These are phyloP conservation scores for Syngnathus acus DNA, from an alignment of 2,797 vertebrate genomes.

Conservation along the genomic window DNA sequence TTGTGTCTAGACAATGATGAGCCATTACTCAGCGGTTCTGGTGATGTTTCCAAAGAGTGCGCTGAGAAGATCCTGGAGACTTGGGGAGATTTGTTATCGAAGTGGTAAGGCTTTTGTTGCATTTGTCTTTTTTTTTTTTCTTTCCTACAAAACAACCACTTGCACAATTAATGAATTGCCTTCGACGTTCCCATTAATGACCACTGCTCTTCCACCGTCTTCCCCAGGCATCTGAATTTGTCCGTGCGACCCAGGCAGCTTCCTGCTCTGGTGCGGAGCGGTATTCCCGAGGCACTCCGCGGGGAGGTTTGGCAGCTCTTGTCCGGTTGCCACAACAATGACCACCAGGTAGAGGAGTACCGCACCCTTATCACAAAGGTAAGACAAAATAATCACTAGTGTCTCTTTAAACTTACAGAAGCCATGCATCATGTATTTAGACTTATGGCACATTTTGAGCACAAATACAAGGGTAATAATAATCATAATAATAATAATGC, in stretches of 20 bases:
- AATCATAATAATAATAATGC: too few relatives aligned
- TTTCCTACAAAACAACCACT: neutral
- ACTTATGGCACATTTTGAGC: too few relatives aligned
- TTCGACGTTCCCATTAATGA: neutral
- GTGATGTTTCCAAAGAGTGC: conserved; percentile 98
- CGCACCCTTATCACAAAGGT: conserved; percentile 98
- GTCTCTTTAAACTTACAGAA: too few relatives aligned
- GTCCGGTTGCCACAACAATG: conserved; percentile 95
- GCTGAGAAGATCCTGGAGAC: conserved; percentile 98
- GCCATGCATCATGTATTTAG: too few relatives aligned
- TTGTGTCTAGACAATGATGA: conserved; percentile 89
- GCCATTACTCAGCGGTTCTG: conserved; percentile 91
- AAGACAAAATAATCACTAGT: conserved; percentile 21
- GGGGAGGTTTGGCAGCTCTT: conserved; percentile 98
- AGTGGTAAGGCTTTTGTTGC: conserved; percentile 78
- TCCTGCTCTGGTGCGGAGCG: conserved; percentile 85
- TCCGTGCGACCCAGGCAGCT: conserved; percentile 88
- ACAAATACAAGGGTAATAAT: too few relatives aligned
- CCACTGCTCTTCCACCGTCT: neutral
- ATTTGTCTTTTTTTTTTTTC: neutral
- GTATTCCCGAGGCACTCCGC: conserved; percentile 91
- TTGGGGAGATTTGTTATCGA: conserved; percentile 95
- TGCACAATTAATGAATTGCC: neutral
- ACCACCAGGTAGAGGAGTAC: conserved; percentile 96
- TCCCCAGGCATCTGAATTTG: conserved; percentile 86